Conservation (phyloP, 2,888 invertebrate genomes). For the Lacanobia oleracea region DNA sequence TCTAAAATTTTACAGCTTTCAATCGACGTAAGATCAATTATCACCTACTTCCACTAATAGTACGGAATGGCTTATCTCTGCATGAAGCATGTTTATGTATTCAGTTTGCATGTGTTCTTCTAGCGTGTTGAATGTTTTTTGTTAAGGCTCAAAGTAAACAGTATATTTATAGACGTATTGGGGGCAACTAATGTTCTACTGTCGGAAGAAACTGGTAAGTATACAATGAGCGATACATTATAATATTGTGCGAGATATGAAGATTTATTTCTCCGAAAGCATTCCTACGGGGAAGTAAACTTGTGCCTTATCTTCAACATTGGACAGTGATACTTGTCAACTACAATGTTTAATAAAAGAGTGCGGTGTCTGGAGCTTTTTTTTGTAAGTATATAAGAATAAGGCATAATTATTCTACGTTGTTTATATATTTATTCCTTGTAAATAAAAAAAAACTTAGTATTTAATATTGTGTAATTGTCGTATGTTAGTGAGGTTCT, state of each 20-base stretch:
- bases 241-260: not conserved
- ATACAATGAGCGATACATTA: constrained; percentile 2
- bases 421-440: not conserved
- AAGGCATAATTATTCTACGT: not conserved
- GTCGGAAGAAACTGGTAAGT: constrained; percentile 17
- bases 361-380: not conserved
- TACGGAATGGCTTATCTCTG: constrained; percentile 53
- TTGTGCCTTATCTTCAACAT: constrained; percentile 13
- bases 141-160: constrained; percentile 28
- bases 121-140: constrained; percentile 28
- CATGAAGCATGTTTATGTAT: constrained; percentile 63
- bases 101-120: constrained; percentile 58
- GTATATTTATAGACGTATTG: constrained; percentile 38
- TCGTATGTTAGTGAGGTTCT: not conserved
- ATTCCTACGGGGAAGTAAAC: not conserved
- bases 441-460: not conserved
- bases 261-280: not conserved
- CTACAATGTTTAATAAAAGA: constrained; percentile 15
- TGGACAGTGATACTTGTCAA: constrained; percentile 15
- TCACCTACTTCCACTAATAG: constrained; percentile 46
- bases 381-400: constrained; percentile 18
- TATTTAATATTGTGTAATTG: not conserved
- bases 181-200: constrained; percentile 9
- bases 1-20: not conserved
- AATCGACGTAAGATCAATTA: constrained; percentile 33